These are phyloP conservation scores for Pogonomyrmex barbatus DNA, from an alignment of 1,140 invertebrate species.

Conservation along the genomic window DNA sequence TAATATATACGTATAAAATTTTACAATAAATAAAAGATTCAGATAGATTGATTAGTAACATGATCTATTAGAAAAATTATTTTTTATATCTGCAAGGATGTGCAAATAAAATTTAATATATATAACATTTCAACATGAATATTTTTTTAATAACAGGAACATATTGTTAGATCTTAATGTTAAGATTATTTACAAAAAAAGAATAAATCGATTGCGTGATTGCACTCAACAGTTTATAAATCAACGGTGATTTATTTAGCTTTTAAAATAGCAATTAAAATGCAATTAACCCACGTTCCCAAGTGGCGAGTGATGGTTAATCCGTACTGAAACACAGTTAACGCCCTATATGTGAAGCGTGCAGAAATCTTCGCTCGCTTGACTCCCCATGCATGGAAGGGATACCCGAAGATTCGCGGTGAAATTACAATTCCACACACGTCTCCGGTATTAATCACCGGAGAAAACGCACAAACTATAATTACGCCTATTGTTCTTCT, in stretches of 20 bases:
- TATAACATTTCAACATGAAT: neutral
- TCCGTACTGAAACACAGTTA: conserved; percentile 81
- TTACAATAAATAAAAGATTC: neutral
- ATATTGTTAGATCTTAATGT: neutral
- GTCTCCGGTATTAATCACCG: conserved; percentile 75
- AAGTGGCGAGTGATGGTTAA: conserved; percentile 49
- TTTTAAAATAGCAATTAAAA: conserved; percentile 17
- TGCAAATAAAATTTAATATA: neutral
- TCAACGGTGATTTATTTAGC: neutral
- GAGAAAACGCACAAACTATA: conserved; percentile 76
- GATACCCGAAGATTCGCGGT: conserved; percentile 58
- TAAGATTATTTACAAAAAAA: neutral
- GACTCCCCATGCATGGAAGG: conserved; percentile 79
- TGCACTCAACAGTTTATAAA: conserved; percentile 27
- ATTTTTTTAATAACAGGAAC: neutral
- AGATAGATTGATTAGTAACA: neutral
- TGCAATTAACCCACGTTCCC: conserved; percentile 46
- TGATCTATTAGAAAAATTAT: neutral
- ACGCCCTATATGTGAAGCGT: conserved; percentile 84
- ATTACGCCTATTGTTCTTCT: conserved; percentile 67
- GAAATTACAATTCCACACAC: conserved; percentile 71
- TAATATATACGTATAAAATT: neutral
- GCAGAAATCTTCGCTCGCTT: conserved; percentile 83
- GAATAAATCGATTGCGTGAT: neutral
- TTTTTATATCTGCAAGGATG: neutral